Conservation (phyloP, 2,888 invertebrate genomes). For the Melieria crassipennis region DNA sequence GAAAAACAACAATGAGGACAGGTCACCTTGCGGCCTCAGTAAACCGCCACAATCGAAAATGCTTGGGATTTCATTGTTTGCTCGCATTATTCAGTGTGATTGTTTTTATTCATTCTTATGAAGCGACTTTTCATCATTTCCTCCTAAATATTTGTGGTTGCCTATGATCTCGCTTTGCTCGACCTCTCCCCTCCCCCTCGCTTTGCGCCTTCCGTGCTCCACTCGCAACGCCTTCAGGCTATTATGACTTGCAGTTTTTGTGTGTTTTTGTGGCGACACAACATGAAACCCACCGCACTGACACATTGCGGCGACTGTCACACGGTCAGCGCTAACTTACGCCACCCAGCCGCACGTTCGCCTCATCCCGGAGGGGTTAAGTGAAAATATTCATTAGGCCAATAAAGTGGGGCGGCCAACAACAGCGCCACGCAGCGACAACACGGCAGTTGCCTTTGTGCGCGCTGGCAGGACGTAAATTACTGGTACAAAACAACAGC, state of each 20-base stretch:
- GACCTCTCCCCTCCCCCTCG: too few relatives aligned
- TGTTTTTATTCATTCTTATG: too few relatives aligned
- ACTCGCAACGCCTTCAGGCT: neutral
- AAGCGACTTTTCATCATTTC: too few relatives aligned
- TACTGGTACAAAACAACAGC: constrained; percentile 8
- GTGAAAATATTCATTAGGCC: constrained; percentile 37
- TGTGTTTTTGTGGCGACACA: constrained; percentile 2
- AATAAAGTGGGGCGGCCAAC: constrained; percentile 18
- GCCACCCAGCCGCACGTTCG: neutral
- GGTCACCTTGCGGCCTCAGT: too few relatives aligned
- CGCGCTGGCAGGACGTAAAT: constrained; percentile 32
- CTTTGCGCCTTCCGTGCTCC: too few relatives aligned
- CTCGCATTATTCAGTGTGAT: too few relatives aligned
- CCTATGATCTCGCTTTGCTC: too few relatives aligned
- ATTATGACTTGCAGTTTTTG: constrained; percentile 22
- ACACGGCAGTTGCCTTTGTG: constrained; percentile 18
- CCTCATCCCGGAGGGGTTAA: constrained; percentile 21
- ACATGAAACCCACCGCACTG: constrained; percentile 20
- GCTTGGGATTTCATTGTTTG: too few relatives aligned
- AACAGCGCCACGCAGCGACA: constrained; percentile 8
- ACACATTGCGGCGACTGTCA: constrained; percentile 16
- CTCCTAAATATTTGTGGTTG: too few relatives aligned
- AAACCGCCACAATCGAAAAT: too few relatives aligned
- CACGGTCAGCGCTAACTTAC: neutral
- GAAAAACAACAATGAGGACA: too few relatives aligned